Evolutionary conservation across 1,140 invertebrate genomes (phyloP).

Genomic region (Scaptodrosophila lebanonensis): DNA sequence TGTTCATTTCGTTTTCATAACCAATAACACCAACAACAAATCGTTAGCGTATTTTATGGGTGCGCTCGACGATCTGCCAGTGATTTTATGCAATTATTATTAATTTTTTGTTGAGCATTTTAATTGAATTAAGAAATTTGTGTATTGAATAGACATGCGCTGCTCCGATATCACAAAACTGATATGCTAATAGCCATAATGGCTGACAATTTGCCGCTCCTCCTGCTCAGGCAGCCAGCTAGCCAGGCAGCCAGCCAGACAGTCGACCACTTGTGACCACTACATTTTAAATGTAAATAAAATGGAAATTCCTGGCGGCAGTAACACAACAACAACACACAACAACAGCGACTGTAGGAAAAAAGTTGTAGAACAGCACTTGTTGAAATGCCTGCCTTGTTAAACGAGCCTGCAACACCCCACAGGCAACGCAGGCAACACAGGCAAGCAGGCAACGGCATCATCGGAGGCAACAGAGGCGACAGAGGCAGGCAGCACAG

Average conservation of each 20-base stretch:
- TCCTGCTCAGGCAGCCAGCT: constrained; percentile 2
- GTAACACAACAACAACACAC: constrained; percentile 5
- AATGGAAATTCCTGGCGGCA: constrained; percentile 58
- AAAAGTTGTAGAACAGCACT: constrained; percentile 71
- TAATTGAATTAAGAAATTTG: too few species aligned
- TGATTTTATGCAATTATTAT: too few species aligned
- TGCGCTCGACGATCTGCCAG: too few species aligned
- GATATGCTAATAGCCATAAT: constrained; percentile 64
- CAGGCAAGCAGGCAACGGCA: too few species aligned
- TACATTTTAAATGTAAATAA: constrained; percentile 68
- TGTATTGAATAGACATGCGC: too few species aligned
- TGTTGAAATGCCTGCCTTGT: constrained; percentile 73
- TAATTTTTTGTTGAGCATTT: too few species aligned
- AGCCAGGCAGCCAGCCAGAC: constrained; percentile 14
- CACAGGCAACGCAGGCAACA: constrained; percentile 37
- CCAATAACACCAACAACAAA: too few species aligned
- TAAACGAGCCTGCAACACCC: constrained; percentile 73
- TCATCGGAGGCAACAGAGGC: constrained; percentile 14
- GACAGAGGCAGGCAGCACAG: constrained; percentile 19
- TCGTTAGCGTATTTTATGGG: too few species aligned
- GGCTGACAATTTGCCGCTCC: constrained; percentile 51
- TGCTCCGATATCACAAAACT: too few species aligned
- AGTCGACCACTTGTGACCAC: constrained; percentile 5
- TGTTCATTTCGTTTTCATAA: constrained; percentile 30
- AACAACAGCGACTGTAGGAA: constrained; percentile 18